Base-by-base conservation (phyloP, 2,113 vertebrate species). In the Chaetorhynchus papuensis region DNA sequence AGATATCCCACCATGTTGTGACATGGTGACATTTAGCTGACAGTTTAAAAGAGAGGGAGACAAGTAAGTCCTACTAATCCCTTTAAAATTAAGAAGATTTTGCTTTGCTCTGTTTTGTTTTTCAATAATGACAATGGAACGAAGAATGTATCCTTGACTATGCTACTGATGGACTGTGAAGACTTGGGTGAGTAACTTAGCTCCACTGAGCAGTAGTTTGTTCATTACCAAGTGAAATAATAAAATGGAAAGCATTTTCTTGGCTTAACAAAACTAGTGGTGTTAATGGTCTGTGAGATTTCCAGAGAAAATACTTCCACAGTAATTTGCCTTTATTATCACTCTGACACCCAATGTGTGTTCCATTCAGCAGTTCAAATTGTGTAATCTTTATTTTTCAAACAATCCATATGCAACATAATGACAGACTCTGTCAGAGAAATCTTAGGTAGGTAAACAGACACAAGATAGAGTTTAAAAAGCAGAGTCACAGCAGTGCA, bases 1-100 rank as follows among this genome's bases (percentile, higher is more conserved):
- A 15, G 3, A 15, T 47, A 76, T 52, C 6, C 3, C 26, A 76
- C 21, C 4, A 5, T 22, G 6, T n/a, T 1, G 3, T 22, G 16
- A 17, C 8, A n/a, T 31, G 52, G 27, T 12, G n/a, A 28, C 9
- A 14, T 35, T 66, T 45, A 66, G 13, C 3, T 52, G 49, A 17
- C 16, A 49, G 50, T 57, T 60, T 77, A 20, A 85, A 92, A 79
- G n/a, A 66, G 56, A 49, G 11, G 3, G 31, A 64, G 15, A 45
- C 8, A 41, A 72, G 3, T 54, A 42, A 68, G 3, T n/a, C 11
- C 13, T 71, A n/a, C 9, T 59, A 65, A 60, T 37, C 4, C 15
- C 5, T 86, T 86, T 90, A 72, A 86, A 77, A 80, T 53, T 3
- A 72, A 72, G 16, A 57, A 12, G 5, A 42, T 20, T 68, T 77